A percentile compares a stretch with the other conserved stretches of the same genome.
Evolutionary conservation across 2,113 vertebrate genomes (phyloP).

Genomic region (Willisornis vidua): DNA sequence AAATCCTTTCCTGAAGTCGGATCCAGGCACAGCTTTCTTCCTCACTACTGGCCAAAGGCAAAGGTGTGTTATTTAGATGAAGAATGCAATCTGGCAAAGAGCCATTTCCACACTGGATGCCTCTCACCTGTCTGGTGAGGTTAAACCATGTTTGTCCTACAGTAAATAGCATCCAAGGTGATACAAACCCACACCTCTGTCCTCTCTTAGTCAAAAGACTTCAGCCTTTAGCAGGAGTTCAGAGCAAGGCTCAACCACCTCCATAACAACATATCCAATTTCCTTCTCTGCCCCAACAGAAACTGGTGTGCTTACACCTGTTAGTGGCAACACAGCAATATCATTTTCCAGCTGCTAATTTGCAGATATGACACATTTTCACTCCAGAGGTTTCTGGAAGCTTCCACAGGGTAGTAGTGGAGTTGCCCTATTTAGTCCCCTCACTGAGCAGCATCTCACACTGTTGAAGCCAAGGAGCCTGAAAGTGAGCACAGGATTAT

Average conservation of each 20-base stretch:
- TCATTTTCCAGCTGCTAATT: background rate
- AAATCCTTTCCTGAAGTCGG: background rate
- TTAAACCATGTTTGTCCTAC: background rate
- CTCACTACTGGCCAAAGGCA: background rate
- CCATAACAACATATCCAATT: background rate
- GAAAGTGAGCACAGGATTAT: background rate
- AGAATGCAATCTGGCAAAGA: background rate
- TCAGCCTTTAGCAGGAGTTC: background rate
- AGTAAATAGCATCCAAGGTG: background rate
- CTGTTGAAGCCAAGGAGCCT: background rate
- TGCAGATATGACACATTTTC: background rate
- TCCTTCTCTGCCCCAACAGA: background rate
- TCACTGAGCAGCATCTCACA: background rate
- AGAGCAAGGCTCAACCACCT: background rate
- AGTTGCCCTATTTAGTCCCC: background rate
- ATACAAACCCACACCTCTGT: background rate
- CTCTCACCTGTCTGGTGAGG: background rate
- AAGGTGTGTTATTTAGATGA: background rate
- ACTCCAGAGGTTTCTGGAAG: background rate
- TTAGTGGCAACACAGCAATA: background rate
- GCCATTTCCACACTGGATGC: background rate
- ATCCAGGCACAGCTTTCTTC: background rate
- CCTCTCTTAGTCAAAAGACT: background rate
- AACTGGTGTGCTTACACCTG: rapidly evolving
- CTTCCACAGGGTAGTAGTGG: background rate